Evolutionary conservation across 2,797 vertebrate genomes (phyloP), one percentile per base, ranked within the genome.

Genomic region (Vultur gryphus): DNA sequence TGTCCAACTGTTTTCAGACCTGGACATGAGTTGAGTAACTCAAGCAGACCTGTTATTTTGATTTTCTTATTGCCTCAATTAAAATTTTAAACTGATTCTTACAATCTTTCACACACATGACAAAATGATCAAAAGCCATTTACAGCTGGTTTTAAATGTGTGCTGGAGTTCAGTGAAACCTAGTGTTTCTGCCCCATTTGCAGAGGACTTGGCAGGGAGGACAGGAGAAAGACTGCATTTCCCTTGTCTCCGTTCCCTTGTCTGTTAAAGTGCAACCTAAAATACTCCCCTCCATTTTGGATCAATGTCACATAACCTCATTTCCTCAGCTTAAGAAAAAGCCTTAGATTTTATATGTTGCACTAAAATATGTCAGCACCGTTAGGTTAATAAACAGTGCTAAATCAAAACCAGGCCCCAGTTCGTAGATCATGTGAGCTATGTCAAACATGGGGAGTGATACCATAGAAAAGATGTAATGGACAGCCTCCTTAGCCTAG

Each of bases 221-320:
- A 90, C 48, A 76, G 84, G 43, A 90, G 92, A 46, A 90, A 72
- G 92, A 75, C 94, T 73, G 81, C 89, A 70, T 92, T 93, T 88
- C 91, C 93, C 93, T 89, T 77, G 85, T 87, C 93, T 93, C 13
- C 1, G 43, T 48, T 93, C 88, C 87, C 95, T 91, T 78, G 91
- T 90, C 89, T 96, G 90, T 94, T 95, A 92, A 84, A 48, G 54
- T 41, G 81, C 95, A 97, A 97, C 94, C 93, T 82, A 79, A 97
- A 97, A 94, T 94, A 92, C 90, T 97, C 95, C 91, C 96, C 95
- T 96, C 96, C 96, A 97, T 96, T 95, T 95, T 97, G 96, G 95
- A 97, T 97, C 97, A 97, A 96, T 97, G 95, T 98, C 96, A 96
- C 95, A 97, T 97, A 97, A 97, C 97, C 97, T 97, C 97, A 98